Evolutionary conservation across 2,113 vertebrate species (phyloP).

Genomic region (Myotis brandtii): DNA sequence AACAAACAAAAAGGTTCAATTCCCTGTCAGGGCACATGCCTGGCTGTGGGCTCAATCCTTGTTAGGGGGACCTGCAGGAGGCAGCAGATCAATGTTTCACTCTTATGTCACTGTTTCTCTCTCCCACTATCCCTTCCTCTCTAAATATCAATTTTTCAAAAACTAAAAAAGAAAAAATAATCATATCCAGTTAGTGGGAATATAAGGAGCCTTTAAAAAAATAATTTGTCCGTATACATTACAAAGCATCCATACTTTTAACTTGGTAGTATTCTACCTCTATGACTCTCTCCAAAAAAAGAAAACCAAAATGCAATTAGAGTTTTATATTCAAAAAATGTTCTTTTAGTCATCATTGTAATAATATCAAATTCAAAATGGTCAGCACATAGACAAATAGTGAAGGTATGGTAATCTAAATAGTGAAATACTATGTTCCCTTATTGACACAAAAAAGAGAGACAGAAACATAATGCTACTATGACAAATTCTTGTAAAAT

Average conservation of each 20-base stretch:
- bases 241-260: not conserved
- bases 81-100: too few species aligned
- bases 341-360: not conserved
- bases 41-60: too few species aligned
- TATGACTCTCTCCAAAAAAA: not conserved
- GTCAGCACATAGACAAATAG: not conserved
- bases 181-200: not conserved
- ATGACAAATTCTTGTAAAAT: not conserved
- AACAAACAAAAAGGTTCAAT: too few species aligned
- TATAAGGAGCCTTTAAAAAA: not conserved
- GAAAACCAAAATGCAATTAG: not conserved
- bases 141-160: too few species aligned
- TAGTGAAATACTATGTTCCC: not conserved
- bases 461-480: not conserved
- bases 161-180: not conserved
- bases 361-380: constrained; percentile 6
- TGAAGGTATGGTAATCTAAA: not conserved
- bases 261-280: not conserved
- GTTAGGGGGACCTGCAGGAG: too few species aligned
- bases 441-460: not conserved
- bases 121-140: too few species aligned
- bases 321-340: not conserved
- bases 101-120: too few species aligned
- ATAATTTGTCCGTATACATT: not conserved
- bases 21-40: too few species aligned